Base-by-base conservation (phyloP, 2,888 invertebrate species). In the Parelbella ahira region DNA sequence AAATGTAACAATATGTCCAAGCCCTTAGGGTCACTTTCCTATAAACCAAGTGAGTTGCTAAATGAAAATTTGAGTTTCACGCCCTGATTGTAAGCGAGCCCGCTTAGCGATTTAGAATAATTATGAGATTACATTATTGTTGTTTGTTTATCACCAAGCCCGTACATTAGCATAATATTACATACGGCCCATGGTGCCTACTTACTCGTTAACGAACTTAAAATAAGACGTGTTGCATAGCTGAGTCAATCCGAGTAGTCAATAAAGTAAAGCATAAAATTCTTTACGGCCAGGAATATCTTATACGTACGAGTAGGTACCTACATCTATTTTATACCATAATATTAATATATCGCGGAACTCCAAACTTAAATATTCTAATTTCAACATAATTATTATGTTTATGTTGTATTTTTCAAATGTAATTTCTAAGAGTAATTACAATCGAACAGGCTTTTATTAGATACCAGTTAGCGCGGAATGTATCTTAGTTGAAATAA, bases 51-150 rank as follows among this genome's bases (percentile, higher is more conserved):
- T 29, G 15, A 36, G 41, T 37, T 30, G 38, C 37, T 33, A 44
- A 51, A 54, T 53, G 49, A 48, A 53, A 50, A 53, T 50, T 53
- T 44, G 33, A 41, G 41, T 43, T 50, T 50, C 43, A 53, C 49
- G 53, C 49, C 47, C 53, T 52, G 50, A 51, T 53, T 56, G 62
- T 68, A 68, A 58, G 57, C 60, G 58, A 60, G 68, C 63, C 71
- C 72, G 71, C 76, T 76, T 76, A 71, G 63, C 69, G 68, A 75
- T 75, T 78, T 75, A 64, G 66, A 73, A 79, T 79, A 78, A 76
- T 77, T 68, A 67, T 65, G 60, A 69, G 68, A 66, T 70, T 67
- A 62, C 68, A 68, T 65, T 70, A 63, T 66, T 67, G 56, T 69
- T 70, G 52, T 67, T 60, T 65, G 63, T 68, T 73, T 68, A 70